Conservation (phyloP, 2,888 invertebrate species). For the Pogonocherus hispidulus region DNA sequence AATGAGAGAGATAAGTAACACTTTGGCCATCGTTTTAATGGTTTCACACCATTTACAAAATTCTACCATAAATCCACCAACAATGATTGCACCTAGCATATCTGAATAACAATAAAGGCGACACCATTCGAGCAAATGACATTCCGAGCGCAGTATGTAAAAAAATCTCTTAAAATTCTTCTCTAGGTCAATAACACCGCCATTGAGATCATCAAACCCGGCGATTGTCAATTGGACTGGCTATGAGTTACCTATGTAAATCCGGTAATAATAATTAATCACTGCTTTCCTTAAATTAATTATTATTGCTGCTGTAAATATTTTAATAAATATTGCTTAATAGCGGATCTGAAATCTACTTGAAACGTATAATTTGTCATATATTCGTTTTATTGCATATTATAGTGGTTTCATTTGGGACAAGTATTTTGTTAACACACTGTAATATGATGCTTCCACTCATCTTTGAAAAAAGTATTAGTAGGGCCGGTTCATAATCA, state of each 20-base stretch:
- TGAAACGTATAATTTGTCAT: too few species aligned
- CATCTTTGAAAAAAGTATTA: too few species aligned
- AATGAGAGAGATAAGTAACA: too few species aligned
- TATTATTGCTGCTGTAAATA: slow-evolving; percentile 3
- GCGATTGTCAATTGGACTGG: slow-evolving; percentile 27
- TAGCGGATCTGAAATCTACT: too few species aligned
- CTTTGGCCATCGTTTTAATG: neutral
- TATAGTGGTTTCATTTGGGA: too few species aligned
- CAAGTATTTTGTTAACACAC: too few species aligned
- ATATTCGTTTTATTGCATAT: too few species aligned
- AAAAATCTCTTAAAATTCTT: slow-evolving; percentile 35
- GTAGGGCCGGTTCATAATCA: too few species aligned
- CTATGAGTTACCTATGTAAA: neutral
- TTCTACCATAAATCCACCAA: neutral
- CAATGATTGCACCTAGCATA: neutral
- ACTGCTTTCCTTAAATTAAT: slow-evolving; percentile 10
- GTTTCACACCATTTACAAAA: neutral
- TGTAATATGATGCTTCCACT: too few species aligned
- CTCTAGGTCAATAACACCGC: slow-evolving; percentile 34
- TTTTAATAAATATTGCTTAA: neutral
- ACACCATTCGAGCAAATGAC: slow-evolving; percentile 15
- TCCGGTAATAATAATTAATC: too few species aligned
- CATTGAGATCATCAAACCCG: slow-evolving; percentile 32
- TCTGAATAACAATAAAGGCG: slow-evolving; percentile 28
- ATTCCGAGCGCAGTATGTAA: slow-evolving; percentile 20